Evolutionary conservation across 2,797 vertebrate genomes (phyloP), one percentile per base, ranked within the genome.

Genomic region (Crocidura indochinensis): DNA sequence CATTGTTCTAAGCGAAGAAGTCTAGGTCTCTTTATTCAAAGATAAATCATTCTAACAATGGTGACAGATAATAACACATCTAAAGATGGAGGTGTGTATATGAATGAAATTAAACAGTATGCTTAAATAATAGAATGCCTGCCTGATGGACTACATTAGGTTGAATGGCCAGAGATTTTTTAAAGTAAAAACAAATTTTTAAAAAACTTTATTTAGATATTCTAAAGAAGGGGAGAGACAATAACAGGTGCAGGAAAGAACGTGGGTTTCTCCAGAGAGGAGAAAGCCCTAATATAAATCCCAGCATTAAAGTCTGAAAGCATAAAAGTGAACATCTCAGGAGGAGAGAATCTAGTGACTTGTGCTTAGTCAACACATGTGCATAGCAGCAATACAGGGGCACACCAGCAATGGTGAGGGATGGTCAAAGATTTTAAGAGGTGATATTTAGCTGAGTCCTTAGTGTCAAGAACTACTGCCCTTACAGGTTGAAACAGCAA

Each of bases 21-120:
- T 26, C 79, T 81, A 64, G 14, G 67, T 14, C 72, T 90, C 72
- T 94, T 26, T 83, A 81, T 88, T 71, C 26, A 90, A 11, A 15
- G 7, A 64, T 10, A 3, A 76, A 76, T 88, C 47, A 27, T 44
- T 78, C 2, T 74, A 81, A 67, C n/a, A 73, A 10, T n/a, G 8
- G 10, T 86, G 47, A 73, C 4, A 60, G 60, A 67, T 44, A 84
- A 87, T 31, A 83, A 72, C 5, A 69, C 22, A 31, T 75, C 82
- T 76, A 20, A 24, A 71, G 87, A 87, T 67, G 8, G 6, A 80
- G n/a, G 76, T 53, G 8, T 47, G 20, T 62, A 49, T 77, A 47
- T 15, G 49, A 67, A 69, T 51, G 62, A 87, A 93, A 72, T 74
- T 72, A 83, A 86, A 44, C 5, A 27, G 17, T 22, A 9, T 71